Conservation (phyloP, 2,113 vertebrate genomes). For the Psilopogon haemacephalus region DNA sequence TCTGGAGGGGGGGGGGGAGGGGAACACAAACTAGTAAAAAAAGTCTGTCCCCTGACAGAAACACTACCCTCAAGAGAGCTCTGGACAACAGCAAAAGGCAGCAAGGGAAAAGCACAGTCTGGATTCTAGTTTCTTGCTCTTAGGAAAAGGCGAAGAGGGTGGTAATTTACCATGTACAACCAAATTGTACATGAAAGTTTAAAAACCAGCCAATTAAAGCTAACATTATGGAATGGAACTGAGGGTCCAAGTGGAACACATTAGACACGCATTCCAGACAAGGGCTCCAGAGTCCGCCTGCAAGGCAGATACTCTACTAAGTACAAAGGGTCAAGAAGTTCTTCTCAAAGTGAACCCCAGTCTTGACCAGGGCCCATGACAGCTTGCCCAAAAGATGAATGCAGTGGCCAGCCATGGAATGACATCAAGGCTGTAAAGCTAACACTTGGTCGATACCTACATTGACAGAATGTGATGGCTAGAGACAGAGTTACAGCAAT, state of each 20-base stretch:
- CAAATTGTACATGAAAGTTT: conserved; percentile 71
- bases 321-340: conserved; percentile 72
- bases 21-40: not conserved
- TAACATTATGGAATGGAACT: conserved; percentile 73
- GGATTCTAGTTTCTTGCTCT: conserved; percentile 27
- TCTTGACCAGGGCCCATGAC: conserved; percentile 6
- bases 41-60: not conserved
- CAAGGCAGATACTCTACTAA: conserved; percentile 31
- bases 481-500: not conserved
- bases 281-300: conserved; percentile 51
- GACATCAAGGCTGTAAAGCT: not conserved
- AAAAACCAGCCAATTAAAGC: conserved; percentile 73
- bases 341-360: not conserved
- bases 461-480: fast-evolving
- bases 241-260: conserved; percentile 68
- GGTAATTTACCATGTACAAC: conserved; percentile 66
- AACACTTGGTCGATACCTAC: not conserved
- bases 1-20: not conserved
- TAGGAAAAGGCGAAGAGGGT: conserved; percentile 46
- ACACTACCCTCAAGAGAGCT: not conserved
- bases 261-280: conserved; percentile 80
- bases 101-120: not conserved
- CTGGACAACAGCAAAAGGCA: conserved; percentile 5
- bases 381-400: not conserved
- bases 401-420: not conserved